Base-by-base conservation (phyloP, 2,797 vertebrate species). In the Lithobates pipiens region DNA sequence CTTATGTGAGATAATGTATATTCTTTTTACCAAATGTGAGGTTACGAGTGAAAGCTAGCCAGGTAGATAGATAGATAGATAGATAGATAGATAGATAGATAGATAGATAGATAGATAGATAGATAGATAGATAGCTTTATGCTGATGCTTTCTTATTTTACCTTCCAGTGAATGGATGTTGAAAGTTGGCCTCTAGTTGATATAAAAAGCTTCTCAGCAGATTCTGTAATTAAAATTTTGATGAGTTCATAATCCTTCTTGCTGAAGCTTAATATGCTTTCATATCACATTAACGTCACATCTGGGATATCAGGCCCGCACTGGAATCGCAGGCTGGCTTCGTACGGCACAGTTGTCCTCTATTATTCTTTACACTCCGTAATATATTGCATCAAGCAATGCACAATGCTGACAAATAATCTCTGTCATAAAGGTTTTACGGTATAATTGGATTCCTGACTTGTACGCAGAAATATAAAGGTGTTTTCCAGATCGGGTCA, bases 201-300 rank as follows among this genome's bases (percentile, higher is more conserved):
- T 44, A 72, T 16, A 69, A 71, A 78, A 85, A 78, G 25, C 18
- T 46, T 32, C 76, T 85, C 83, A 85, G 76, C 83, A 80, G 44
- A 82, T 77, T 71, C 78, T 72, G 50, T 82, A 86, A 86, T 76
- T 86, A 86, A 86, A 76, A 82, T 86, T 86, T 78, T 80, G 85
- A 86, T 86, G 85, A 76, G 73, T 86, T 86, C 67, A 81, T 82
- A 86, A 86, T 86, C 78, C 85, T 71, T 77, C 71, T 63, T 72
- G 78, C 85, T 81, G 69, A 29, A 85, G 84, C 71, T 68, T 80
- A 76, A 76, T 80, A 80, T 70, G 85, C 85, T 86, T 86, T 86
- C 85, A 77, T 82, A 86, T 86, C 78, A 27, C 74, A 85, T 85
- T 85, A 85, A 81, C 39, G 79, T 82, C 78, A 86, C 78, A 63